Base-by-base conservation (phyloP, 2,888 invertebrate genomes). In the Netelia melanura region DNA sequence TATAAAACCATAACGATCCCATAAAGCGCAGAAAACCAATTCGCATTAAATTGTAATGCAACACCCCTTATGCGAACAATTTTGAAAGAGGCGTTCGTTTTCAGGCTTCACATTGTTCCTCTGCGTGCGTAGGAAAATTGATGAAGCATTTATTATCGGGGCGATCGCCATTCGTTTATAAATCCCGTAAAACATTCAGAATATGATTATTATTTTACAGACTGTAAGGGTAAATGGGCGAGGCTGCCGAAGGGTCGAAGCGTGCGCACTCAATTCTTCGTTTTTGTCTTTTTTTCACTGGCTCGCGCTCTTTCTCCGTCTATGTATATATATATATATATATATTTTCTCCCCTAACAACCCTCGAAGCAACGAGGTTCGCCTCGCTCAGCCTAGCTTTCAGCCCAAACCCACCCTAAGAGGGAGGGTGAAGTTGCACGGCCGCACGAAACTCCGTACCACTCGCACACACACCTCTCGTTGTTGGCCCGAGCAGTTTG, bases 401-500 rank as follows among this genome's bases (percentile, higher is more conserved):
- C 68, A 76, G 56, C 70, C 65, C 74, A 23, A 74, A 54, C 68
- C 58, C 23, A 56, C 43, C 56, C 48, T 74, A 61, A 56, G 30
- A 44, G 81, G 76, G 76, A 86, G 21, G 71, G 68, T 67, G 56
- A 85, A 81, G 79, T 86, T 78, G 64, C 71, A 74, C 85, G 72
- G 81, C 48, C 72, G 71, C 74, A 67, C 71, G 85, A 80, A 82
- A 44, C 70, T 85, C 65, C 70, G 14, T 48, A 14, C 30, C 21
- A 58, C 21, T 58, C 58, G 65, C 54, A 65, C 61, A 70, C 84
- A 48, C 71, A 72, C 82, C 25, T 82, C 67, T 64, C 64, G 58
- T 79, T 43, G 67, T 56, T 71, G 65, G 17, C 17, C 38, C 65
- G 56, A 81, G 80, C 76, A 77, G 75, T 84, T 86, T 77, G 76